These are phyloP conservation scores for Coccyzus lansbergi DNA, from an alignment of 2,797 vertebrate species.

Conservation along the genomic window DNA sequence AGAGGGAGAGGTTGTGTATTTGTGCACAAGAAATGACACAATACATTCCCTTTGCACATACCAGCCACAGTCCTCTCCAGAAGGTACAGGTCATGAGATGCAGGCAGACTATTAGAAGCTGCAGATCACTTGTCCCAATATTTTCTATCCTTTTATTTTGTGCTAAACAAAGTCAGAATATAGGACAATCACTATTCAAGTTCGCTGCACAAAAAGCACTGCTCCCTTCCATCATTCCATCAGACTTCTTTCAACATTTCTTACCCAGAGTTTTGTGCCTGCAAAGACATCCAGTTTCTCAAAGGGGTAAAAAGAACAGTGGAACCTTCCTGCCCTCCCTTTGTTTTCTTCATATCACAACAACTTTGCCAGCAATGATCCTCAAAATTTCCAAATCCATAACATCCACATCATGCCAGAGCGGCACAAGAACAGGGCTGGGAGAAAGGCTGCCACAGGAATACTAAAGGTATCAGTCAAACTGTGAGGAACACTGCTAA, in stretches of 20 bases:
- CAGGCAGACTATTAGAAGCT: background rate
- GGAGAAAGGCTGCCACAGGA: background rate
- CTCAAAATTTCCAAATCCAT: background rate
- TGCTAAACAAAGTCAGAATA: background rate
- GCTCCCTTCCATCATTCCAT: background rate
- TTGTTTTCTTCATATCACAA: background rate
- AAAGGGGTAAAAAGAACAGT: background rate
- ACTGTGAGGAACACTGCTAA: background rate
- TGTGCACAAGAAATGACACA: background rate
- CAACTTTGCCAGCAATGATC: background rate
- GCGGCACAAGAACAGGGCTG: background rate
- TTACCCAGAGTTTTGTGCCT: background rate
- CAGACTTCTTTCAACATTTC: background rate
- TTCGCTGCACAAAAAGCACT: background rate
- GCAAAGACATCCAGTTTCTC: background rate
- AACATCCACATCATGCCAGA: background rate
- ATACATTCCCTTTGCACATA: background rate
- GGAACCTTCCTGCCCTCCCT: background rate
- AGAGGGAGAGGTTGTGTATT: background rate
- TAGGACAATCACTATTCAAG: background rate
- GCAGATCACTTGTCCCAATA: background rate
- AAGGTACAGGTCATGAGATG: background rate
- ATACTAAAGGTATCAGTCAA: background rate
- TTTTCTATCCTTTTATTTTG: background rate
- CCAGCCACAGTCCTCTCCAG: background rate